These are phyloP conservation scores for Tanypteryx hageni DNA, from an alignment of 2,888 invertebrate genomes.

Conservation along the genomic window DNA sequence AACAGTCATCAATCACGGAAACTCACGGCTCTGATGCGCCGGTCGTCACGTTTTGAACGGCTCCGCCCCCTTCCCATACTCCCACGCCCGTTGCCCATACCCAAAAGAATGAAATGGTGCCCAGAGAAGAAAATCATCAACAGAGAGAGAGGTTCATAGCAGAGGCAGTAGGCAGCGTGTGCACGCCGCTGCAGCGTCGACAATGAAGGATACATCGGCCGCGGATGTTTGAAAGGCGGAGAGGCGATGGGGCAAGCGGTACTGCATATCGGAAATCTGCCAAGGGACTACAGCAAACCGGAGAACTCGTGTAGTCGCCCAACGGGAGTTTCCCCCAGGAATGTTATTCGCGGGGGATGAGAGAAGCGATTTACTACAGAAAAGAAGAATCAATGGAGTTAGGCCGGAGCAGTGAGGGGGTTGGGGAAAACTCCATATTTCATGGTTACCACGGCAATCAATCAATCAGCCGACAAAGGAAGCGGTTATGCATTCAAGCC, in stretches of 20 bases:
- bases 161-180: neutral
- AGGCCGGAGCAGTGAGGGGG: neutral
- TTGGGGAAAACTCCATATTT: conserved; percentile 40
- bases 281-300: conserved; percentile 25
- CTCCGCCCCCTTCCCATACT: neutral
- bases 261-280: conserved; percentile 59
- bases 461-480: conserved; percentile 63
- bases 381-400: conserved; percentile 53
- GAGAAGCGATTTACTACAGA: conserved; percentile 17
- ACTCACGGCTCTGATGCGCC: conserved; percentile 60
- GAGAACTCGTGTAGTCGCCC: neutral
- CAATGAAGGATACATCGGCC: conserved; percentile 33
- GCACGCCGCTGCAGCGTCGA: neutral
- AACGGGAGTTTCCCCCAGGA: conserved; percentile 8
- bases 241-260: neutral
- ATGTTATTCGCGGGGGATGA: conserved; percentile 38
- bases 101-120: neutral
- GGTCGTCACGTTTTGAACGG: conserved; percentile 60
- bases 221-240: neutral
- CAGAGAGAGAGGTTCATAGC: neutral
- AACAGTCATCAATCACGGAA: conserved; percentile 64
- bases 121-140: conserved; percentile 47
- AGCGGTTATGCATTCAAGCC: conserved; percentile 64
- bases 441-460: conserved; percentile 63
- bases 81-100: no score